Percentiles rank a stretch among this genome's conserved stretches.
These are phyloP conservation scores for Drosophila kepulauana DNA, from an alignment of 1,140 invertebrate genomes.

Conservation along the genomic window DNA sequence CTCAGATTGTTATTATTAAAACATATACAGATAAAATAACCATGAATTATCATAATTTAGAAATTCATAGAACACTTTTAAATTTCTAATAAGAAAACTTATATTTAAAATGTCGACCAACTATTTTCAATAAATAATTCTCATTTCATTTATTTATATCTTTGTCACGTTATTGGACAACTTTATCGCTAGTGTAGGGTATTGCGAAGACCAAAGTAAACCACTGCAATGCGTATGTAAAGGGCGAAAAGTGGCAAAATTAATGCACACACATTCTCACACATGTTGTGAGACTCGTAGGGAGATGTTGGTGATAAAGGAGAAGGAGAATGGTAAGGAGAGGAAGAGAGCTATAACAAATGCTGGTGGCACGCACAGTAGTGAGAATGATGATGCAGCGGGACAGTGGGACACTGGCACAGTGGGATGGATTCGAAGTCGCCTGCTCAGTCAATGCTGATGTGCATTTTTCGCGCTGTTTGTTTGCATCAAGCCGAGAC, in stretches of 20 bases:
- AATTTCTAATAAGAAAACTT: too few relatives aligned
- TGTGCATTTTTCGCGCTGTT: conserved; percentile 50
- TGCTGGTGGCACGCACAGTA: conserved; percentile 56
- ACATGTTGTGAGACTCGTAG: conserved; percentile 15
- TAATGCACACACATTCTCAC: conserved; percentile 53
- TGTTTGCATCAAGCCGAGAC: conserved; percentile 42
- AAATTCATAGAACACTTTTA: too few relatives aligned
- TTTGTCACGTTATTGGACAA: neutral
- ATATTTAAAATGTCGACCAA: too few relatives aligned
- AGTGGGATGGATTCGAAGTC: conserved; percentile 16
- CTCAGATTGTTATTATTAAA: too few relatives aligned
- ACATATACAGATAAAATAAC: too few relatives aligned
- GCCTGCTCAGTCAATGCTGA: conserved; percentile 26
- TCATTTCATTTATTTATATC: neutral
- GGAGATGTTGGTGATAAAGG: too few relatives aligned
- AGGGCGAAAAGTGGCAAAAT: conserved; percentile 60
- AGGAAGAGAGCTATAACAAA: conserved; percentile 43
- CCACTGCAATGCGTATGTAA: conserved; percentile 52
- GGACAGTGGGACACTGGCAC: conserved; percentile 2
- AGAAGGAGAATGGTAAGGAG: neutral
- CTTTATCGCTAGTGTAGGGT: conserved; percentile 14
- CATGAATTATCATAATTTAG: too few relatives aligned
- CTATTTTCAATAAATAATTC: too few relatives aligned
- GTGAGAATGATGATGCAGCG: conserved; percentile 52
- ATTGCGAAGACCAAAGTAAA: conserved; percentile 34